A percentile compares a stretch with the other conserved stretches of the same genome.
Conservation (phyloP, 2,113 vertebrate genomes). For the Cettia cetti region DNA sequence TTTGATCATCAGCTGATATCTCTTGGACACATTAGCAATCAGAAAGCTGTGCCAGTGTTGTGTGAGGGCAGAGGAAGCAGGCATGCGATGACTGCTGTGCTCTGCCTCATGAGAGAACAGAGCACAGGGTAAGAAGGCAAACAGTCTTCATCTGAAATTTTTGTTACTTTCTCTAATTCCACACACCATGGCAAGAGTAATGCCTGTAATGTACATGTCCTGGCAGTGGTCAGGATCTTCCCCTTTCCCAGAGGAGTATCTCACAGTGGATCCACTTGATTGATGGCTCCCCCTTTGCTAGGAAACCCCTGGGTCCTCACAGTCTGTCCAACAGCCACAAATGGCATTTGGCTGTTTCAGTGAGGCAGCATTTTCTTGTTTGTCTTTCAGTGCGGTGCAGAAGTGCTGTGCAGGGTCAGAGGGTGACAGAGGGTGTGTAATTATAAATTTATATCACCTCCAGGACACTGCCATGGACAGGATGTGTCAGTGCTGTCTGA, state of each 20-base stretch:
- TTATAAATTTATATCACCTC: neutral
- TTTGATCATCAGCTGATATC: neutral
- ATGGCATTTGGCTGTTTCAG: neutral
- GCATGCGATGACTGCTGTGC: neutral
- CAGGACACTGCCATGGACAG: neutral
- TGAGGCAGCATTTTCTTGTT: neutral
- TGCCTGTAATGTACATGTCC: neutral
- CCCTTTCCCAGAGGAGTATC: neutral
- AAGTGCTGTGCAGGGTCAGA: neutral
- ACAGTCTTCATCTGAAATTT: neutral
- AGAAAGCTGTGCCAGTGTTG: accelerated
- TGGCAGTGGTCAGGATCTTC: neutral
- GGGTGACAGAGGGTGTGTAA: neutral
- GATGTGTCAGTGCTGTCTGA: neutral
- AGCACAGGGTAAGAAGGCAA: neutral
- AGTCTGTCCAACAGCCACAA: neutral
- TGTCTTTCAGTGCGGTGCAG: neutral
- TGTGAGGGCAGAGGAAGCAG: neutral
- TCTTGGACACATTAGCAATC: neutral
- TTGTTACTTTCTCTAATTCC: neutral
- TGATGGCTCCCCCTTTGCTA: neutral
- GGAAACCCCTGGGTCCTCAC: neutral
- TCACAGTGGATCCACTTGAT: neutral
- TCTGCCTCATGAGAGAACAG: neutral
- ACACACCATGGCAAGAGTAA: neutral